These are phyloP conservation scores for Okamejei kenojei DNA, from an alignment of 2,797 vertebrate species.

Conservation along the genomic window DNA sequence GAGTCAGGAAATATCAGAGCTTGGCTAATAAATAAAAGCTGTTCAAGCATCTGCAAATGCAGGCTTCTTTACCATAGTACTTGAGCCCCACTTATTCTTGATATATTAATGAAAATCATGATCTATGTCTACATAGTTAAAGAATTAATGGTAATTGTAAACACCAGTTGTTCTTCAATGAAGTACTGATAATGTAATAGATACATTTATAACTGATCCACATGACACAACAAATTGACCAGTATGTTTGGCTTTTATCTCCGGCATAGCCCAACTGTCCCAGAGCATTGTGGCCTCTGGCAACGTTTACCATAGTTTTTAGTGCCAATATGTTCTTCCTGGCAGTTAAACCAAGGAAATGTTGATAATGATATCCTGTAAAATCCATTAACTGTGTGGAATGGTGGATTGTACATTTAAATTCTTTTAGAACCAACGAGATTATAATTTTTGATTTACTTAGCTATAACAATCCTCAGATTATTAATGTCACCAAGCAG, in stretches of 20 bases:
- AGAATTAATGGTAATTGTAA: neutral
- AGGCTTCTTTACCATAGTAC: neutral
- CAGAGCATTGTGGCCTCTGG: neutral
- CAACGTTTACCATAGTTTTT: neutral
- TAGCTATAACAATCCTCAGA: neutral
- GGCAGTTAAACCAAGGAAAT: neutral
- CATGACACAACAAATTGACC: neutral
- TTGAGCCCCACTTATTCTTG: constrained; percentile 22
- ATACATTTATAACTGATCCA: neutral
- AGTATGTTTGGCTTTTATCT: neutral
- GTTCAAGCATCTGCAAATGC: neutral
- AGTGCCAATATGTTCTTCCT: neutral
- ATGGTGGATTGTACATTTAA: neutral
- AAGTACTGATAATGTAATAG: neutral
- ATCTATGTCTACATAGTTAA: neutral
- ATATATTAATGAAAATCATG: neutral
- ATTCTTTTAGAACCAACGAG: neutral
- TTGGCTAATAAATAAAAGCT: constrained; percentile 28
- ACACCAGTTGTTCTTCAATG: neutral
- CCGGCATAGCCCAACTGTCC: neutral
- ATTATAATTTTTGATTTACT: neutral
- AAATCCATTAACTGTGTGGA: neutral
- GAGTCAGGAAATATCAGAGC: constrained; percentile 22
- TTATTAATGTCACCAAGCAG: neutral
- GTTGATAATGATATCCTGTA: neutral